Evolutionary conservation across 2,797 vertebrate species (phyloP).

Genomic region (Lacerta agilis): DNA sequence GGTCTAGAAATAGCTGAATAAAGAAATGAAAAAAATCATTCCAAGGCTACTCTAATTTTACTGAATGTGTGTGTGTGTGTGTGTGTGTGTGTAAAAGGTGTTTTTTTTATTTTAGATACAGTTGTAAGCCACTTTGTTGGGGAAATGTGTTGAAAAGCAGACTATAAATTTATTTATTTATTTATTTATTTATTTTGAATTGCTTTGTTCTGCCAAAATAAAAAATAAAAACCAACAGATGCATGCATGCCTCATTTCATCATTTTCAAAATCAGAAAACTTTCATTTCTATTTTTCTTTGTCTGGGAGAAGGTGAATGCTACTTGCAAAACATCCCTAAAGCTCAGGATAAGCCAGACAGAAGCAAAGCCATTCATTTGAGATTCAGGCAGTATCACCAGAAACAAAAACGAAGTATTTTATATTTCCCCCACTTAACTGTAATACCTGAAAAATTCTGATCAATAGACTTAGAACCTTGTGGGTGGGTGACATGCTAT

Average conservation of each 20-base stretch:
- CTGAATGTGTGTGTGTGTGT: no score
- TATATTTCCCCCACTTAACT: slow-evolving; percentile 12
- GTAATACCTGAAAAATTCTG: slow-evolving; percentile 34
- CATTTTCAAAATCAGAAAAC: neutral
- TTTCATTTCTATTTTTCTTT: slow-evolving; percentile 27
- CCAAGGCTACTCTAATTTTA: no score
- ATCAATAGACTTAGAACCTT: slow-evolving; percentile 9
- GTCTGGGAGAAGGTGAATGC: neutral
- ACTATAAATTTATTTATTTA: neutral
- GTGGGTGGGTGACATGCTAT: neutral
- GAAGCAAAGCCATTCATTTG: neutral
- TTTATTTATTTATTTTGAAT: neutral
- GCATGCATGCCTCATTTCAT: slow-evolving; percentile 22
- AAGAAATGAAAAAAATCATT: no score
- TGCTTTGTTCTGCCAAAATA: neutral
- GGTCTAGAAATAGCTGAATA: no score
- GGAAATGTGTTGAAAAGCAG: neutral
- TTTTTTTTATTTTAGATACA: no score
- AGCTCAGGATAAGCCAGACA: slow-evolving; percentile 13
- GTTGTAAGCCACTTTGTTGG: neutral
- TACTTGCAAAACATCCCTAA: slow-evolving; percentile 18
- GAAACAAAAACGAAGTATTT: slow-evolving; percentile 12
- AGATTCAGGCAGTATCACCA: slow-evolving; percentile 22
- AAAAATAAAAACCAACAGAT: neutral
- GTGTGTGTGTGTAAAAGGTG: no score